Conservation (phyloP, 1,140 invertebrate genomes). For the Harlomillsia oculata region DNA sequence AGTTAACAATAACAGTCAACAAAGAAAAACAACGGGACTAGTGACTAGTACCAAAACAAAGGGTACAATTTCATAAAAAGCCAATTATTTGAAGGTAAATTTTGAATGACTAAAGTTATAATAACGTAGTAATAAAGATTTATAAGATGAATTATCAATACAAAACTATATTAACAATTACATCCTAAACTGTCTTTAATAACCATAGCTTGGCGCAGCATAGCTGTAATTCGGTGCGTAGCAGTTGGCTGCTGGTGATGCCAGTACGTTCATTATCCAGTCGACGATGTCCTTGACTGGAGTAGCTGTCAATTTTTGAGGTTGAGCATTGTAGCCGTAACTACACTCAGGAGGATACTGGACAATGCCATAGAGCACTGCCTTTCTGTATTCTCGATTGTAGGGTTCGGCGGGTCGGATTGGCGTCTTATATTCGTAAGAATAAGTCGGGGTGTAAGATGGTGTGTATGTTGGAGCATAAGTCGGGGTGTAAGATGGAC, state of each 20-base stretch:
- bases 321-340: constrained; percentile 8
- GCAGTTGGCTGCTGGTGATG: constrained; percentile 10
- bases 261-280: constrained; percentile 28
- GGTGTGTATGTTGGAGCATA: constrained; percentile 9
- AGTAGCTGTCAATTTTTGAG: constrained; percentile 28
- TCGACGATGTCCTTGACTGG: constrained; percentile 22
- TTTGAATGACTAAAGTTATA: background rate
- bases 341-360: constrained; percentile 30
- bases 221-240: constrained; percentile 2
- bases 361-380: constrained; percentile 28
- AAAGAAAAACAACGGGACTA: too few relatives aligned
- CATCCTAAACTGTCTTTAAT: background rate
- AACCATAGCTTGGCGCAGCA: background rate
- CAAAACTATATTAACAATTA: background rate
- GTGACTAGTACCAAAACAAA: too few relatives aligned
- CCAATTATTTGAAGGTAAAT: background rate
- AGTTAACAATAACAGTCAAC: too few relatives aligned
- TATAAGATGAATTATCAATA: background rate
- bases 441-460: background rate
- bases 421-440: constrained; percentile 1
- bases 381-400: constrained; percentile 22
- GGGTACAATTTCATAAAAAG: too few relatives aligned
- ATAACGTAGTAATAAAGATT: background rate
- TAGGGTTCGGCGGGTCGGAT: constrained; percentile 16
- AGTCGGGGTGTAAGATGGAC: constrained; percentile 6